Evolutionary conservation across 2,113 vertebrate species (phyloP), one percentile per base, ranked within the genome.

Genomic region (Hirundichthys speculiger): DNA sequence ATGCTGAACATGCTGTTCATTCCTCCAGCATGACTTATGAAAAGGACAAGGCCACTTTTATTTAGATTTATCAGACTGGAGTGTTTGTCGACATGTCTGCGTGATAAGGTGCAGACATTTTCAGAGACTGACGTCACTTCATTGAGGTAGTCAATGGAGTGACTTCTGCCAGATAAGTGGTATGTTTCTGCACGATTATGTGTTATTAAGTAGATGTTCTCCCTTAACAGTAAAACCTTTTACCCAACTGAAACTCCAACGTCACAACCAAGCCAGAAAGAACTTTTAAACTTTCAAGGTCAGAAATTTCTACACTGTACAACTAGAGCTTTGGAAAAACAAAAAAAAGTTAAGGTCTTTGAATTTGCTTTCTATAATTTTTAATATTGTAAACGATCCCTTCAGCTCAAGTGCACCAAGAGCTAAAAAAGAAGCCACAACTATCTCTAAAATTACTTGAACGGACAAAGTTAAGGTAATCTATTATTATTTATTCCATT

Each of bases 91-190:
- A 53, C 14, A 13, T 74, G 54, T 46, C 51, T 25, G 22, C 7
- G 1, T 51, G 72, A 76, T 59, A 48, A 45, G 79, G 57, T 25
- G 34, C 75, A 77, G 74, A 40, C n/a, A 16, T 74, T 59, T 76
- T 77, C 66, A 45, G 49, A 43, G 48, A 56, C 73, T 70, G 77
- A 83, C 47, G 56, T 83, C 74, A 72, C 41, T 24, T 38, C 56
- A 45, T 20, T 71, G 52, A 77, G 21, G 41, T n/a, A 38, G 25
- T 78, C 56, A 55, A 21, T 39, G 55, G 38, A 69, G 52, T 7
- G 50, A 67, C 75, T 77, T 77, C 78, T 66, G 45, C 72, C 34
- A 50, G 25, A 40, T 56, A 64, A 11, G 48, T 49, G 64, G 57
- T 56, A 73, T 74, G 49, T 77, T 61, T 61, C 47, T 43, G 54